Conservation (phyloP, 2,797 vertebrate genomes). For the Kryptolebias ocellatus region DNA sequence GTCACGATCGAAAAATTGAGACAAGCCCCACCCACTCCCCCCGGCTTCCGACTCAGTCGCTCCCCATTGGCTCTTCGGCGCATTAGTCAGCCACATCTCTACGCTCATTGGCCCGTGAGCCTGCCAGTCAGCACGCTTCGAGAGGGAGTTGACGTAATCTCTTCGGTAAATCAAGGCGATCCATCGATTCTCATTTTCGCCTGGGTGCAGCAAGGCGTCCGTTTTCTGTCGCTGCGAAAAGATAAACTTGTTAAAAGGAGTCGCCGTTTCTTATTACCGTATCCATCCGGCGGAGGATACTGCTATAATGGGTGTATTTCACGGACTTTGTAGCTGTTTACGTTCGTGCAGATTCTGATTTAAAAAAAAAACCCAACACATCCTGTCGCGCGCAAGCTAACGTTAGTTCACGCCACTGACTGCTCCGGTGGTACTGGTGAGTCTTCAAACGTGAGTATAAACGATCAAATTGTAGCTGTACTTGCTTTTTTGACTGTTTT, state of each 20-base stretch:
- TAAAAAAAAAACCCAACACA: slow-evolving; percentile 41
- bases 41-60: not conserved
- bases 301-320: slow-evolving; percentile 80
- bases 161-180: slow-evolving; percentile 81
- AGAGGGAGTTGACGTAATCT: slow-evolving; percentile 86
- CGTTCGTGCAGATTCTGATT: slow-evolving; percentile 72
- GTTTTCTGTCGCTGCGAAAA: slow-evolving; percentile 42
- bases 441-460: slow-evolving; percentile 74
- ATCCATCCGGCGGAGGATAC: slow-evolving; percentile 56
- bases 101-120: slow-evolving; percentile 54
- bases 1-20: slow-evolving; percentile 70
- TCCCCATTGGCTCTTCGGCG: slow-evolving; percentile 60
- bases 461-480: not conserved
- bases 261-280: slow-evolving; percentile 21
- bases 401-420: slow-evolving; percentile 53
- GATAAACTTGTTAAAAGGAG: slow-evolving; percentile 37
- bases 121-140: slow-evolving; percentile 59
- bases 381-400: slow-evolving; percentile 67
- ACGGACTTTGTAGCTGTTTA: slow-evolving; percentile 66
- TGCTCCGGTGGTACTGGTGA: slow-evolving; percentile 61
- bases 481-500: not conserved
- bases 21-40: slow-evolving; percentile 25
- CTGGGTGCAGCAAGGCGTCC: slow-evolving; percentile 54
- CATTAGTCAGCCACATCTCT: slow-evolving; percentile 33
- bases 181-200: slow-evolving; percentile 73